phyloP scores from a whole-genome alignment of 1,140 invertebrate species.

The Drosophila albomicans region DNA sequence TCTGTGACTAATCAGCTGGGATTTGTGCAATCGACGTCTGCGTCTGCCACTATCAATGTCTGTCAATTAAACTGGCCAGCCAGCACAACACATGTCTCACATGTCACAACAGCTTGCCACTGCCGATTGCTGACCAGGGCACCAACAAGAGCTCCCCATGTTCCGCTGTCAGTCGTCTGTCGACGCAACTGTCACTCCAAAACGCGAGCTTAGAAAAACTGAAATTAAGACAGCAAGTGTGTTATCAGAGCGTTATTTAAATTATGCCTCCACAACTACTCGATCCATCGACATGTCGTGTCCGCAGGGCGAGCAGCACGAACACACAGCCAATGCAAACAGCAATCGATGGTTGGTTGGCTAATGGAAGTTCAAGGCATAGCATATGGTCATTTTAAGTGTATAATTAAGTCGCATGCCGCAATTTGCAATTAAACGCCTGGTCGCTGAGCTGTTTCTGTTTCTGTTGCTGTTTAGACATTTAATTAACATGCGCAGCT shows the following conservation, averaged over 20 bases:
- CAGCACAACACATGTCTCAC: conserved; percentile 44
- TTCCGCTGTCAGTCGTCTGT: conserved; percentile 67
- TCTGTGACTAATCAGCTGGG: conserved; percentile 24
- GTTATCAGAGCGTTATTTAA: conserved; percentile 30
- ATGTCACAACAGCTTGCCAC: conserved; percentile 45
- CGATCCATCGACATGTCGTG: conserved; percentile 1
- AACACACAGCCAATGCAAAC: conserved; percentile 14
- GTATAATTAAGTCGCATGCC: conserved; percentile 44
- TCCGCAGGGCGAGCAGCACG: conserved; percentile 35
- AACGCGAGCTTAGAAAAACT: conserved; percentile 37
- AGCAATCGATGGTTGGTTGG: conserved; percentile 14
- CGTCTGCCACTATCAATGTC: conserved; percentile 68
- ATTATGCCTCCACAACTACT: conserved; percentile 8
- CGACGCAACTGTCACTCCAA: conserved; percentile 55
- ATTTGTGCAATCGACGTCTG: conserved; percentile 52
- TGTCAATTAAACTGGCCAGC: conserved; percentile 68
- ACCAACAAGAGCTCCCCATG: conserved; percentile 60
- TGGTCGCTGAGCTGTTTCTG: conserved; percentile 30
- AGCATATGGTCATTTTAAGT: conserved; percentile 17
- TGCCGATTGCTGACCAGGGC: neutral
- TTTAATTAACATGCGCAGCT: conserved; percentile 65
- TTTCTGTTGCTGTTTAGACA: conserved; percentile 45
- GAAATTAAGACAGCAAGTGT: conserved; percentile 9
- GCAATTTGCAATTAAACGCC: conserved; percentile 54
- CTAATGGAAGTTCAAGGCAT: conserved; percentile 44